phyloP scores from a whole-genome alignment of 2,888 invertebrate species.

The Dryadula phaetusa region DNA sequence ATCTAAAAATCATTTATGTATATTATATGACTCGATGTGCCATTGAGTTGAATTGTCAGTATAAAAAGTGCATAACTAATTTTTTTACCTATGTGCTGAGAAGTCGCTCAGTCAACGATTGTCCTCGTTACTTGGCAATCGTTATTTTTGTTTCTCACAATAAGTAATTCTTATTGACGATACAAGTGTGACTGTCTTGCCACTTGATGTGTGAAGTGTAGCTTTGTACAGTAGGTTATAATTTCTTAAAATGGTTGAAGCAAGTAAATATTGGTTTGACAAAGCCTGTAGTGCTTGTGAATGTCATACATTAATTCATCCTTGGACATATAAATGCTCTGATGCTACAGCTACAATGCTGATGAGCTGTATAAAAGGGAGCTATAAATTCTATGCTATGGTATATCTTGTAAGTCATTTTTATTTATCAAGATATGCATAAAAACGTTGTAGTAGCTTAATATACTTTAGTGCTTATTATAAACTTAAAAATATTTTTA shows the following conservation, averaged over 20 bases:
- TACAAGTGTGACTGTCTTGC: not conserved
- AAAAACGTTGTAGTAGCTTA: not conserved
- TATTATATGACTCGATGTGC: not conserved
- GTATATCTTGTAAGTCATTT: slow-evolving; percentile 75
- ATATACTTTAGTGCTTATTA: no score
- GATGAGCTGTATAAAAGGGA: slow-evolving; percentile 72
- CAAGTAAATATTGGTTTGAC: slow-evolving; percentile 80
- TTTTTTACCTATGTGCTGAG: not conserved
- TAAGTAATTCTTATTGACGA: slow-evolving; percentile 1
- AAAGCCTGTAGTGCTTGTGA: slow-evolving; percentile 63
- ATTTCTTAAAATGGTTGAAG: slow-evolving; percentile 72
- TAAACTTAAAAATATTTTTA: no score
- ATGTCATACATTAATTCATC: slow-evolving; percentile 77
- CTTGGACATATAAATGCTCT: slow-evolving; percentile 75
- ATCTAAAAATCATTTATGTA: not conserved
- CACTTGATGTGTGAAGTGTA: slow-evolving; percentile 8
- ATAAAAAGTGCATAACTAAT: not conserved
- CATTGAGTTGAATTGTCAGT: not conserved
- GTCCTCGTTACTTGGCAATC: slow-evolving; percentile 14
- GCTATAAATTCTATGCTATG: slow-evolving; percentile 81
- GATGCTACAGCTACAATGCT: slow-evolving; percentile 75
- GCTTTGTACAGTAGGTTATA: slow-evolving; percentile 5
- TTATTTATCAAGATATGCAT: not conserved
- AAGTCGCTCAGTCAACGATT: slow-evolving; percentile 18
- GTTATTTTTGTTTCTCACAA: slow-evolving; percentile 12